Percentiles rank a stretch among this genome's conserved stretches.
phyloP scores from a whole-genome alignment of 2,113 vertebrate species.

The Microtus montanus region DNA sequence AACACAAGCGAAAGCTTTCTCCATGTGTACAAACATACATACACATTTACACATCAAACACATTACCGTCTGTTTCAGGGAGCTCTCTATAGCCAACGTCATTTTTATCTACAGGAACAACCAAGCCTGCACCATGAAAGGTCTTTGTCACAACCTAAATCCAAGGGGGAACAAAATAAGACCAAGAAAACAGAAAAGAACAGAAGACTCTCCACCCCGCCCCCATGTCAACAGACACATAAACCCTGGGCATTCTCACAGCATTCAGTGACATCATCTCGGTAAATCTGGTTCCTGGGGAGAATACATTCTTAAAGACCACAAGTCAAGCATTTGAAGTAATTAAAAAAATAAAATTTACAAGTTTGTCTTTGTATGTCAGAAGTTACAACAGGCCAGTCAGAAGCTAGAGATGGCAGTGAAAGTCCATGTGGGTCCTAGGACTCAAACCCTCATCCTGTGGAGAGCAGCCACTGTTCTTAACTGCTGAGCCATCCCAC shows the following conservation, averaged over 20 bases:
- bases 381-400: background rate
- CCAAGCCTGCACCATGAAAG: constrained; percentile 95
- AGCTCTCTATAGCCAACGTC: constrained; percentile 98
- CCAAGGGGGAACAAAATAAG: background rate
- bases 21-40: background rate
- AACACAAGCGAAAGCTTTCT: background rate
- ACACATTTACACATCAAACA: background rate
- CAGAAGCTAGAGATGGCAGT: background rate
- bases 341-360: background rate
- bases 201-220: background rate
- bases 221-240: background rate
- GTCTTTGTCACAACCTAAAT: constrained; percentile 94
- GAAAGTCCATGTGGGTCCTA: background rate
- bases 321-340: constrained; percentile 2
- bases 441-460: background rate
- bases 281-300: background rate
- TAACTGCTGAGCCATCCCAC: background rate
- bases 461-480: background rate
- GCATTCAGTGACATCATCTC: constrained; percentile 11
- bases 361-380: background rate
- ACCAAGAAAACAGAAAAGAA: background rate
- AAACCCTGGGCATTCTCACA: background rate
- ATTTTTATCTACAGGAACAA: constrained; percentile 97
- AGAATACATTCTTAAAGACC: constrained; percentile 24
- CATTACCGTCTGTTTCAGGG: constrained; percentile 94